A percentile compares a stretch with the other conserved stretches of the same genome.
Conservation (phyloP, 2,797 vertebrate species). For the Urocyon cinereoargenteus region DNA sequence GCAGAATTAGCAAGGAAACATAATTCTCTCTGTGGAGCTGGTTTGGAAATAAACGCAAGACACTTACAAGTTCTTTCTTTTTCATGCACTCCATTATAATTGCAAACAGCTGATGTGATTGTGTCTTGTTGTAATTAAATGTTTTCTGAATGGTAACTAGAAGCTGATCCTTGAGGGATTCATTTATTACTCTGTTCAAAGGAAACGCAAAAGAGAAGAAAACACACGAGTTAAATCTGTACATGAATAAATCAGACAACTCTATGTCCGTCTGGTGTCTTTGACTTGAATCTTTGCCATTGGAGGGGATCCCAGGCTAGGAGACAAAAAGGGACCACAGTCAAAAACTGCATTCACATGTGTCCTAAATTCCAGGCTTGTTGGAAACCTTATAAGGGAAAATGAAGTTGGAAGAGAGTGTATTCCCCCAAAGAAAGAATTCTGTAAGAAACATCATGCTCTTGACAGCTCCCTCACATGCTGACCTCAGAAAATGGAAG, state of each 20-base stretch:
- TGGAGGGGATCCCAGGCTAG: background rate
- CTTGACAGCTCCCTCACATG: background rate
- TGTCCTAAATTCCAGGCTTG: background rate
- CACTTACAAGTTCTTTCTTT: constrained; percentile 98
- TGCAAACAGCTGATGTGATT: constrained; percentile 96
- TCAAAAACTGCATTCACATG: background rate
- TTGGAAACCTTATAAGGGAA: background rate
- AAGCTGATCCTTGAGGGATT: constrained; percentile 96
- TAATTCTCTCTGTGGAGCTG: background rate
- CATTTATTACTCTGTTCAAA: constrained; percentile 92
- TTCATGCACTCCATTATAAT: constrained; percentile 99
- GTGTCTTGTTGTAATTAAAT: constrained; percentile 96
- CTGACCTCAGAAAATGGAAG: background rate
- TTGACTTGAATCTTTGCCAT: background rate
- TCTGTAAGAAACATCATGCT: background rate
- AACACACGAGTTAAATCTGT: background rate
- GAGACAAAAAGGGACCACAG: background rate
- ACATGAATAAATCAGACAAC: background rate
- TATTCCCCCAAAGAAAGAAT: background rate
- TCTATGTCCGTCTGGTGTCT: background rate
- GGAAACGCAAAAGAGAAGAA: constrained; percentile 53
- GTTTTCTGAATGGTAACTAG: constrained; percentile 99
- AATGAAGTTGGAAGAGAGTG: background rate
- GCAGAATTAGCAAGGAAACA: constrained; percentile 35
- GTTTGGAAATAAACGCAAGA: background rate